Conservation (phyloP, 2,888 invertebrate genomes). For the Strigamia maritima region DNA sequence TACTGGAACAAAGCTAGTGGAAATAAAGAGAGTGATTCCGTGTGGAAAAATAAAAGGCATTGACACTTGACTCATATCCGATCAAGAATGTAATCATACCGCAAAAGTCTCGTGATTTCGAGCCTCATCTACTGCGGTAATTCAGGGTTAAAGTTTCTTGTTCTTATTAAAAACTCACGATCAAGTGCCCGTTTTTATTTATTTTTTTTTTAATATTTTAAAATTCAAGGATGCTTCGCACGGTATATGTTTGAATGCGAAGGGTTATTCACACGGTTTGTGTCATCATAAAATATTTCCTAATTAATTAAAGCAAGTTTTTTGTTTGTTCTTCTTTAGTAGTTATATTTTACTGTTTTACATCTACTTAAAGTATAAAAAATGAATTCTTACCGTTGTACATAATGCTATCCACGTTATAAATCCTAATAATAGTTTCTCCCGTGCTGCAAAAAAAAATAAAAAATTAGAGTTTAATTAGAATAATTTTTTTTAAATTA, state of each 20-base stretch:
- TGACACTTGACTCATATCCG: conserved; percentile 15
- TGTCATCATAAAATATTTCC: neutral
- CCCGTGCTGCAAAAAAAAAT: conserved; percentile 76
- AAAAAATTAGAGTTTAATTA: conserved; percentile 45
- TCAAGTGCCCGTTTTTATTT: neutral
- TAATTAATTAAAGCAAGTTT: too few relatives aligned
- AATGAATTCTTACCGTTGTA: conserved; percentile 78
- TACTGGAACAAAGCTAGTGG: conserved; percentile 10
- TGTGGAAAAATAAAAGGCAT: conserved; percentile 10
- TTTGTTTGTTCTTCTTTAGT: too few relatives aligned
- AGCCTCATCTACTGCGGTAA: neutral
- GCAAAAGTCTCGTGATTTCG: neutral
- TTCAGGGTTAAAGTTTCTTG: conserved; percentile 10
- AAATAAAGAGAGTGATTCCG: neutral
- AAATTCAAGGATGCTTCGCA: neutral
- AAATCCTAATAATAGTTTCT: conserved; percentile 88
- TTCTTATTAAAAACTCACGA: neutral
- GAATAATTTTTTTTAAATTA: neutral
- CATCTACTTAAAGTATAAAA: too few relatives aligned
- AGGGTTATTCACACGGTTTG: neutral
- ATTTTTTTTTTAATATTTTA: neutral
- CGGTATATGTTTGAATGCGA: neutral
- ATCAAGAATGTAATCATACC: neutral
- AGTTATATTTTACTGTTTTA: too few relatives aligned
- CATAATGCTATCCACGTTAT: conserved; percentile 84